These are phyloP conservation scores for Epinephelus malabaricus DNA, from an alignment of 2,797 vertebrate species.

Conservation along the genomic window DNA sequence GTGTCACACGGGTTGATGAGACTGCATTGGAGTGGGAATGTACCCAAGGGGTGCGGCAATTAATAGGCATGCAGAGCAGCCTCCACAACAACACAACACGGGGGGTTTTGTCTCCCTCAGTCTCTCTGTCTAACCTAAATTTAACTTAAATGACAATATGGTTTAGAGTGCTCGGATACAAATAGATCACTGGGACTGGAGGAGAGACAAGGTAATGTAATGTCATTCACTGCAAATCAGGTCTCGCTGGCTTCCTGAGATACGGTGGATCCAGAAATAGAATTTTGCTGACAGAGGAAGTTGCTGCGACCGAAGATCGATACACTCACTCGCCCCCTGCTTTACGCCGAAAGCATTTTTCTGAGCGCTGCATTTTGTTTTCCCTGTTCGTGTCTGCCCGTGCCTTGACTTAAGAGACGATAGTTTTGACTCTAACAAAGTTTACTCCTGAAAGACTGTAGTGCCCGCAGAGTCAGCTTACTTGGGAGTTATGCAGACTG, in stretches of 20 bases:
- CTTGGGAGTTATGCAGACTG: conserved; percentile 29
- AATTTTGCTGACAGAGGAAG: conserved; percentile 86
- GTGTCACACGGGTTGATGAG: conserved; percentile 68
- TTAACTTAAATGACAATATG: conserved; percentile 65
- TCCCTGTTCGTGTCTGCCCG: conserved; percentile 53
- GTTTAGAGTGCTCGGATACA: conserved; percentile 54
- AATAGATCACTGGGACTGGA: conserved; percentile 68
- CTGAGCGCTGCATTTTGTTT: conserved; percentile 75
- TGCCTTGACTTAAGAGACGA: conserved; percentile 53
- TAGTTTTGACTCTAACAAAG: conserved; percentile 52
- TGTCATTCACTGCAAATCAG: conserved; percentile 77
- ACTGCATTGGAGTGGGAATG: conserved; percentile 44
- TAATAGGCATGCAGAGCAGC: conserved; percentile 62
- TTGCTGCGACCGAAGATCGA: conserved; percentile 84
- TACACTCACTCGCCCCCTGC: conserved; percentile 64
- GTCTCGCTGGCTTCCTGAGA: conserved; percentile 77
- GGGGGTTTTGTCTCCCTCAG: conserved; percentile 14
- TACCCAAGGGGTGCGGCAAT: conserved; percentile 70
- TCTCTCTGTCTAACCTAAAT: conserved; percentile 60
- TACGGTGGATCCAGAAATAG: conserved; percentile 82
- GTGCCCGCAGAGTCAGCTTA: conserved; percentile 25
- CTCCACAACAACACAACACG: conserved; percentile 63
- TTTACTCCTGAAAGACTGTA: conserved; percentile 47
- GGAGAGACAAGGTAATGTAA: conserved; percentile 70
- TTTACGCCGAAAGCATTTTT: conserved; percentile 72